A percentile compares a stretch with the other conserved stretches of the same genome.
Evolutionary conservation across 1,140 invertebrate species (phyloP).

Genomic region (Choristoneura fumiferana): DNA sequence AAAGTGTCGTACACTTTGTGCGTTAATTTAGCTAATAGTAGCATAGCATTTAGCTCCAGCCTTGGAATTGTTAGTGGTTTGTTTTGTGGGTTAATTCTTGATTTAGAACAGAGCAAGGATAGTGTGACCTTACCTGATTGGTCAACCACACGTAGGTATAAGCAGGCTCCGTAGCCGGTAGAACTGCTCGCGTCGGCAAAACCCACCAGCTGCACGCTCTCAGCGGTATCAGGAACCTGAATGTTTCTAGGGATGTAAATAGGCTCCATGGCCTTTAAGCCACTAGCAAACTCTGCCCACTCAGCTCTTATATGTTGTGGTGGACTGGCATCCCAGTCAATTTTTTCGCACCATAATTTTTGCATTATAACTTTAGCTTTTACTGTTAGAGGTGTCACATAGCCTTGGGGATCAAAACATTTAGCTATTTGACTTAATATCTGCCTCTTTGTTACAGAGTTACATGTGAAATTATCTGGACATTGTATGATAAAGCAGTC

Average conservation of each 20-base stretch:
- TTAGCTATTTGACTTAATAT: conserved; percentile 29
- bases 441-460: conserved; percentile 25
- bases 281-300: conserved; percentile 16
- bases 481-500: no score
- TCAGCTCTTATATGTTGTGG: conserved; percentile 3
- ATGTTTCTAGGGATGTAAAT: conserved; percentile 15
- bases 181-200: conserved; percentile 24
- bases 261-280: conserved; percentile 13
- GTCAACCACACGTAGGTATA: conserved; percentile 20
- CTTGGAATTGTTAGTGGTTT: conserved; percentile 36
- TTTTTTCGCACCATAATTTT: conserved; percentile 25
- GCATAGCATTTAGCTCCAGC: conserved; percentile 40
- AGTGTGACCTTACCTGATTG: neutral
- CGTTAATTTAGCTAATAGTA: conserved; percentile 31
- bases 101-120: conserved; percentile 29
- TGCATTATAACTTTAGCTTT: conserved; percentile 29
- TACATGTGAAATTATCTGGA: no score
- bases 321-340: conserved; percentile 25
- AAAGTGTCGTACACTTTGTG: conserved; percentile 17
- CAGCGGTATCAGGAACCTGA: neutral
- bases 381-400: conserved; percentile 29
- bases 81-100: conserved; percentile 48
- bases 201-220: conserved; percentile 10
- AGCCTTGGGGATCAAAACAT: conserved; percentile 37
- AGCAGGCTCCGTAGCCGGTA: conserved; percentile 24